phyloP scores from a whole-genome alignment of 2,113 vertebrate species.

The Cavia porcellus region DNA sequence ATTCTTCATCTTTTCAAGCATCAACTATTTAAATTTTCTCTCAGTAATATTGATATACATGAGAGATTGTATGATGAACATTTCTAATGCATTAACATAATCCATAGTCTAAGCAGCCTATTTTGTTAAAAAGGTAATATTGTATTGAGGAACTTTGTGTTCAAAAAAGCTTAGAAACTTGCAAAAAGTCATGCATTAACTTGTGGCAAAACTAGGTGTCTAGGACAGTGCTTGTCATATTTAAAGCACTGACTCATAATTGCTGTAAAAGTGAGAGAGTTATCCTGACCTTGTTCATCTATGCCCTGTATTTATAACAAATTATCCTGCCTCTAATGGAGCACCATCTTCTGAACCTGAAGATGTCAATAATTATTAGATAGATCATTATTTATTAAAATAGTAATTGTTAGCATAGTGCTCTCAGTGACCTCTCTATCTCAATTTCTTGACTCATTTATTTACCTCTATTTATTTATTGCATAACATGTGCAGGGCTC shows the following conservation, averaged over 20 bases:
- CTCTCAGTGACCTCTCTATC: not conserved
- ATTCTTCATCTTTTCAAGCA: not conserved
- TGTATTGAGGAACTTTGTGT: not conserved
- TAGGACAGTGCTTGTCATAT: not conserved
- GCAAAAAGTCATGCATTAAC: not conserved
- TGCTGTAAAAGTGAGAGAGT: not conserved
- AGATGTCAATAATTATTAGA: not conserved
- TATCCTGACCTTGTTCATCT: not conserved
- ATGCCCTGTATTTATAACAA: not conserved
- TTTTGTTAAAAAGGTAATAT: not conserved
- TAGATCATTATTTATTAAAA: not conserved
- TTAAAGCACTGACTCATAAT: not conserved
- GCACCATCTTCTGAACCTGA: not conserved
- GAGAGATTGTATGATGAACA: not conserved
- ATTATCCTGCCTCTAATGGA: not conserved
- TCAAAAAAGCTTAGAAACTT: not conserved
- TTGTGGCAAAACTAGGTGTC: not conserved
- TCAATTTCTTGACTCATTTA: not conserved
- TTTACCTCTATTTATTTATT: not conserved
- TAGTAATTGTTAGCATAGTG: not conserved
- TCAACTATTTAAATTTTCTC: not conserved
- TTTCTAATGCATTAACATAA: not conserved
- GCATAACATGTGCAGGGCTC: not conserved
- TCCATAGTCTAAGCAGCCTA: not conserved
- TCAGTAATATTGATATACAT: not conserved